Conservation (phyloP, 2,113 vertebrate genomes). For the Nansenia antarctica region DNA sequence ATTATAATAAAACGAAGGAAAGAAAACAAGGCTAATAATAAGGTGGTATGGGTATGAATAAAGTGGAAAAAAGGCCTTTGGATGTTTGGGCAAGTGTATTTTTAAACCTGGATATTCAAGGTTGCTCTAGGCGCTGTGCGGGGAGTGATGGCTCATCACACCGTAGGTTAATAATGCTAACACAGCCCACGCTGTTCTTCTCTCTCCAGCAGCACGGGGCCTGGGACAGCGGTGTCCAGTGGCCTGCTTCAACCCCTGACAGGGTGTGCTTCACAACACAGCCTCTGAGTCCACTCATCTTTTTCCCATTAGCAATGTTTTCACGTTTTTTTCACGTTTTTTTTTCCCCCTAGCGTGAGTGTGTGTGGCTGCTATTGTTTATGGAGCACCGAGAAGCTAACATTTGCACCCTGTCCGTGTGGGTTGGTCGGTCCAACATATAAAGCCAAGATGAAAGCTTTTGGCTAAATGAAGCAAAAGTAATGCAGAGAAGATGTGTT, state of each 20-base stretch:
- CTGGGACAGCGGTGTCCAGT: conserved; percentile 47
- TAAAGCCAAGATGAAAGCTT: conserved; percentile 32
- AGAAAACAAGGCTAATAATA: background rate
- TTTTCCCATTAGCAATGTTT: conserved; percentile 74
- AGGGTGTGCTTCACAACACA: conserved; percentile 38
- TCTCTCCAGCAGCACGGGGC: conserved; percentile 7
- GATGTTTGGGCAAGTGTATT: background rate
- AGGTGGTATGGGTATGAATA: background rate
- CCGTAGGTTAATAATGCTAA: conserved; percentile 10
- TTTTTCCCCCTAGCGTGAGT: conserved; percentile 53
- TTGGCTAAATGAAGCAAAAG: conserved; percentile 34
- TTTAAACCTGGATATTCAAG: background rate
- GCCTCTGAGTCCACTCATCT: conserved; percentile 65
- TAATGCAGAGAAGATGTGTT: conserved; percentile 24
- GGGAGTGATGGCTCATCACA: conserved; percentile 7
- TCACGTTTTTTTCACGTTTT: conserved; percentile 68
- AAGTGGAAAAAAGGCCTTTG: background rate
- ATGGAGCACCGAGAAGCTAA: conserved; percentile 32
- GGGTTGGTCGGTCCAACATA: conserved; percentile 35
- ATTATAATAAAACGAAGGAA: too few relatives aligned
- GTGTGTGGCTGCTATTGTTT: conserved; percentile 66
- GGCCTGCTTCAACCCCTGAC: conserved; percentile 29
- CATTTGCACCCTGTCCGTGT: conserved; percentile 22
- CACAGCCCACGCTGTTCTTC: conserved; percentile 7
- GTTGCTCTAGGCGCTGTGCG: background rate